Percentiles rank a stretch among this genome's conserved stretches.
Conservation (phyloP, 1,140 invertebrate genomes). For the Drusus annulatus region DNA sequence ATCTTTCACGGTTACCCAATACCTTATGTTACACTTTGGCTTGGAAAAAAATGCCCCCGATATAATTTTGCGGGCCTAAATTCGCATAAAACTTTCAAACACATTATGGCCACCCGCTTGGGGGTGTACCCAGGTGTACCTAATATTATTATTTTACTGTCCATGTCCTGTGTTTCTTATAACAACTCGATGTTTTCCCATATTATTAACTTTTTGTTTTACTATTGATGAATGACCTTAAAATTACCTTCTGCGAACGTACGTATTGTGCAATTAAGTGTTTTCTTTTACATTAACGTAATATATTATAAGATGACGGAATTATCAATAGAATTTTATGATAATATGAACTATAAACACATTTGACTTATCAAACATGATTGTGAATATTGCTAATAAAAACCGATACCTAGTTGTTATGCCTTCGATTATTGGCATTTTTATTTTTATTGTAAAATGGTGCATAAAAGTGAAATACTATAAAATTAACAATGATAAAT, state of each 20-base stretch:
- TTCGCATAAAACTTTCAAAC: not conserved
- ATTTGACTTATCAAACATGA: constrained; percentile 19
- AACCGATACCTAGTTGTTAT: not conserved
- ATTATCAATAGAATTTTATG: constrained; percentile 4
- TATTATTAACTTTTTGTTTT: not conserved
- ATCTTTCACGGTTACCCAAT: not conserved
- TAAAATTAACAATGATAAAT: too few relatives aligned
- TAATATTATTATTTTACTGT: not conserved
- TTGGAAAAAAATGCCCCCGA: too few relatives aligned
- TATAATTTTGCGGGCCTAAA: too few relatives aligned
- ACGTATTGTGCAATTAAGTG: not conserved
- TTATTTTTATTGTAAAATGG: not conserved
- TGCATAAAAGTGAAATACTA: too few relatives aligned
- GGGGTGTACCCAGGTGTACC: constrained; percentile 1
- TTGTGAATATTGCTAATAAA: constrained; percentile 29
- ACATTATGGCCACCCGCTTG: not conserved
- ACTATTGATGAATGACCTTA: constrained; percentile 32
- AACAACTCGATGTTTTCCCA: not conserved
- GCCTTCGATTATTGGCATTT: constrained; percentile 3
- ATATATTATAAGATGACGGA: not conserved
- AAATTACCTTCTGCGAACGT: not conserved
- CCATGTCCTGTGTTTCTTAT: not conserved
- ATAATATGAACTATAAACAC: not conserved
- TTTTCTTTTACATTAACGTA: not conserved
- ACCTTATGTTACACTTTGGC: too few relatives aligned